These are phyloP conservation scores for Epinephelus moara DNA, from an alignment of 2,113 vertebrate genomes.

Conservation along the genomic window DNA sequence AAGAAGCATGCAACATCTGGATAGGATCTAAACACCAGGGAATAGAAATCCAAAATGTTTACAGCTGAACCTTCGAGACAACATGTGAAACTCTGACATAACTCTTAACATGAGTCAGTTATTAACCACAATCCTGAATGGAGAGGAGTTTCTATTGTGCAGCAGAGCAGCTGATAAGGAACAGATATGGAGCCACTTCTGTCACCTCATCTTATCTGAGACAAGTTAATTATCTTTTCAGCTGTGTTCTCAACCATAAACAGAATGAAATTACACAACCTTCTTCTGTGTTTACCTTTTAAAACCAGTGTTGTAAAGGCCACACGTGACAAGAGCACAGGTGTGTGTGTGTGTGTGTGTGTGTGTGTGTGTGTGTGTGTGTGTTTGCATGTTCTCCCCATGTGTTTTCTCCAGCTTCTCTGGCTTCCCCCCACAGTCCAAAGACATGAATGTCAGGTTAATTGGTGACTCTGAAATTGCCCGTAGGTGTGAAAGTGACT, in stretches of 20 bases:
- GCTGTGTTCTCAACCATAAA: constrained; percentile 45
- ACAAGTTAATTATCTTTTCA: constrained; percentile 41
- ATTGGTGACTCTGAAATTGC: too few species aligned
- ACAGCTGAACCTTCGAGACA: constrained; percentile 2
- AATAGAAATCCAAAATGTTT: constrained; percentile 41
- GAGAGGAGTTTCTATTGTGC: constrained; percentile 38
- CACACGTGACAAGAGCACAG: constrained; percentile 6
- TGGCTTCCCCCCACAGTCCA: too few species aligned
- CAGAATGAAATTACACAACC: constrained; percentile 21
- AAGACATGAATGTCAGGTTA: too few species aligned
- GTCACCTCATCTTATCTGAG: constrained; percentile 24
- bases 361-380: too few species aligned
- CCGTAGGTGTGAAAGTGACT: too few species aligned
- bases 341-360: not conserved
- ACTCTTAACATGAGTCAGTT: constrained; percentile 39
- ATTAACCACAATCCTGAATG: constrained; percentile 62
- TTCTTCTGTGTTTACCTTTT: constrained; percentile 13
- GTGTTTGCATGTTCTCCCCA: too few species aligned
- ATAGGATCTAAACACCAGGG: constrained; percentile 14
- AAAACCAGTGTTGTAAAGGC: constrained; percentile 1
- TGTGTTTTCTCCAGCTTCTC: too few species aligned
- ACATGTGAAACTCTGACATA: constrained; percentile 41
- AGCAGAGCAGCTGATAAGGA: constrained; percentile 52
- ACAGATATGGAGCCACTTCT: constrained; percentile 36
- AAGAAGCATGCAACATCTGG: constrained; percentile 39